Base-by-base conservation (phyloP, 2,888 invertebrate species). In the Teleiodes luculella region DNA sequence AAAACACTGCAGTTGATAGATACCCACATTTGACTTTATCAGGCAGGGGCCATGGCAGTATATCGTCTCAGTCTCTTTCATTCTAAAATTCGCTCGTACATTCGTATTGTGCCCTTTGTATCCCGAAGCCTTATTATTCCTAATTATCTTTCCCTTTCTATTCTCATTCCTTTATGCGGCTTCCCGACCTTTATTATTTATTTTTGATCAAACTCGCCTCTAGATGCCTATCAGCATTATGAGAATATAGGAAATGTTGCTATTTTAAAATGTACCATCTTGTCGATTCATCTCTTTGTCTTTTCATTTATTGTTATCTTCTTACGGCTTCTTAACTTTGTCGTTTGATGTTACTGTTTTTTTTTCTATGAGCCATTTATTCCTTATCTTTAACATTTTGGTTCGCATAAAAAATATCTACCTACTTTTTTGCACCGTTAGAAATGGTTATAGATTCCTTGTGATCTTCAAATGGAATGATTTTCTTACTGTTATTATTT, bases 71-170 rank as follows among this genome's bases (percentile, higher is more conserved):
- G 61, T 63, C 59, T 61, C 63, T 61, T 67, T 63, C 57, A 59
- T 61, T 64, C 67, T 64, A 65, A 68, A 72, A 70, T 67, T 58
- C 64, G 64, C 62, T 57, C 58, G 61, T 59, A 66, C 59, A 62
- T 64, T 74, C 66, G 65, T 63, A 74, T 76, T 76, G 73, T 76
- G 62, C 65, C 71, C 74, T 76, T 76, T 75, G 74, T 77, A 67
- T 72, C 65, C 65, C 57, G 74, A 81, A 82, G 76, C 80, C 80
- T 70, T 83, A 79, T 82, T 79, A 78, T 76, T 80, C 70, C 76
- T 83, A 80, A 83, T 86, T 82, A 83, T 74, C 71, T 70, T 65
- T 70, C 70, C 68, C 72, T 76, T 75, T 72, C 67, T 65, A 65
- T 76, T 71, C 68, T 66, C 68, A 62, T 63, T 72, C 68, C 65